Evolutionary conservation across 1,140 invertebrate species (phyloP), one percentile per base, ranked within the genome.

Genomic region (Chlorops oryzae): DNA sequence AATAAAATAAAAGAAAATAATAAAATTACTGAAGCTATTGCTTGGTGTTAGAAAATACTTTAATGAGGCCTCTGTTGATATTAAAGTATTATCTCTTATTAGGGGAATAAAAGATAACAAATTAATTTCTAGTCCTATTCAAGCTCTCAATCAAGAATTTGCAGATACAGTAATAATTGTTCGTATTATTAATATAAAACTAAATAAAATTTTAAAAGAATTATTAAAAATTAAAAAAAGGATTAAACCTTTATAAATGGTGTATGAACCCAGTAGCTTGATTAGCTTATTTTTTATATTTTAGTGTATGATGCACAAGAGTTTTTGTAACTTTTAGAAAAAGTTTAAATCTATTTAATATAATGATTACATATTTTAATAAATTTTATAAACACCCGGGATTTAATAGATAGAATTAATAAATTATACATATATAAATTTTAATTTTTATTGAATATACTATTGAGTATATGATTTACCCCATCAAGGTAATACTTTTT

Each of bases 121-220:
- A 71, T 78, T 78, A 72, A 77, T 77, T 75, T 78, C 74, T 72
- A 77, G 63, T 13, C 74, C 74, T 70, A 77, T 75, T 74, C 73
- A 77, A 67, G 72, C 72, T 52, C 66, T 60, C 55, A 78, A 56
- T 65, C 74, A 77, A 38, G 74, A 77, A 58, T 74, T 72, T 25
- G 74, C 63, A 12, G 72, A 75, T 58, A 78, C 68, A 27, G 72
- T 65, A 57, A 77, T 74, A 62, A 77, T 51, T 23, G 70, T 75
- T 56, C 68, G 72, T 56, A 73, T 63, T 58, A 76, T 63, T 67
- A 76, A 57, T 59, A 65, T 63, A 57, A 56, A 63, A 28, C 66
- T 52, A 63, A 76, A 76, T 65, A 76, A 61, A 61, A 75, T 70
- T 74, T 75, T 68, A 58, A 63, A 68, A 59, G 60, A 64, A 58